Base-by-base conservation (phyloP, 2,797 vertebrate genomes). In the Bufotes viridis region DNA sequence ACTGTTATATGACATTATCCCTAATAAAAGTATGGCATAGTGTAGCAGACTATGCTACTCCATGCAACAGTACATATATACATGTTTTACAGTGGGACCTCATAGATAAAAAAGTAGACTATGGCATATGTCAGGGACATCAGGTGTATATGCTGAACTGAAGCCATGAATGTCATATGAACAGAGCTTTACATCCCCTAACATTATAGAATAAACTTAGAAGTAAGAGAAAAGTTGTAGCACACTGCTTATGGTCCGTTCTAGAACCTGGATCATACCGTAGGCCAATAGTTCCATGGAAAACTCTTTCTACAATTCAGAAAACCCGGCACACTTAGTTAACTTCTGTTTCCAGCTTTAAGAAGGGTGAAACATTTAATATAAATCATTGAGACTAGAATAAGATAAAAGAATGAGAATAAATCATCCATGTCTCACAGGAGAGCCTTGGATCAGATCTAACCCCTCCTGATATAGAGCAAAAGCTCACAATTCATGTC, bases 401-500 rank as follows among this genome's bases (percentile, higher is more conserved):
- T 63, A 49, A 29, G 67, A 72, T 84, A 29, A n/a, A 85, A 60
- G 57, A 55, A 85, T 85, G 84, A 51, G 29, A 55, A 67, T 65
- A 76, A 63, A 78, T 78, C 84, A 53, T 22, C 49, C 29, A 8
- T 8, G 4, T 34, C 20, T 78, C 34, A 85, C 24, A 49, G 60
- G 24, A 78, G 8, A 55, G 15, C 24, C n/a, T n/a, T 20, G 57
- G 84, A 85, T 85, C 74, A 78, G 8, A 24, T 78, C 74, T 65
- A 78, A 76, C 70, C 72, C 26, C 83, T 20, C 83, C 83, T 61
- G 70, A 29, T 78, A 7, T 15, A 63, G 20, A 42, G n/a, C 13
- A 55, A 51, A 58, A 72, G 22, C 13, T 85, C 55, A 85, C n/a
- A 63, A 76, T 75, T 63, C 55, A 65, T 78, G 72, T 63, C 58